A percentile compares a stretch with the other conserved stretches of the same genome.
Conservation (phyloP, 2,113 vertebrate species). For the Odontesthes bonariensis region DNA sequence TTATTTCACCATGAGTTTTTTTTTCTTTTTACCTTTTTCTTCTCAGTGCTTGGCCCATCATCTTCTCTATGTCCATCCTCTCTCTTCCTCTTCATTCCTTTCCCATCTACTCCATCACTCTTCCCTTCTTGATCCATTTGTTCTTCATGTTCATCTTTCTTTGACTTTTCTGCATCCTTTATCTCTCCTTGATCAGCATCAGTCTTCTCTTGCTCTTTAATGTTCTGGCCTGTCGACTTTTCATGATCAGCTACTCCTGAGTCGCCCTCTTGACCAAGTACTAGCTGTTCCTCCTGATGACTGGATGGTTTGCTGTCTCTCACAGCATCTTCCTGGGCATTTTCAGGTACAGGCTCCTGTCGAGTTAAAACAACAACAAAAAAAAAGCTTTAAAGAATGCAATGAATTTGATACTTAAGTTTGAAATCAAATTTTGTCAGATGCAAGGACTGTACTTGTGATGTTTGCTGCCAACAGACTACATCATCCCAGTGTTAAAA, state of each 20-base stretch:
- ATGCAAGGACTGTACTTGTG: too few relatives aligned
- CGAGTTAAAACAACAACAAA: neutral
- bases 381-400: neutral
- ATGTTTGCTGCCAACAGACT: too few relatives aligned
- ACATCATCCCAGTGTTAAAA: too few relatives aligned
- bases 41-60: constrained; percentile 66
- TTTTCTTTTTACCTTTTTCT: constrained; percentile 76
- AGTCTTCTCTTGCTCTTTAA: constrained; percentile 30
- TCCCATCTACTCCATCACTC: constrained; percentile 59
- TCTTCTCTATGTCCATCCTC: constrained; percentile 67
- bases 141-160: neutral
- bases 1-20: neutral
- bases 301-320: neutral
- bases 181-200: neutral
- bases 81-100: constrained; percentile 82
- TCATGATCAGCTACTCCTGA: constrained; percentile 25
- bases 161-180: constrained; percentile 21
- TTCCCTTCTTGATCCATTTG: neutral
- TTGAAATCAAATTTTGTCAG: too few relatives aligned
- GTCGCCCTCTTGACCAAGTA: neutral
- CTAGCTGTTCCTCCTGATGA: constrained; percentile 50
- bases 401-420: too few relatives aligned
- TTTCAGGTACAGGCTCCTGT: constrained; percentile 38
- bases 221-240: neutral
- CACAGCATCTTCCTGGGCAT: constrained; percentile 23